phyloP scores from a whole-genome alignment of 1,140 invertebrate species.

The Drosophila ohnishii region DNA sequence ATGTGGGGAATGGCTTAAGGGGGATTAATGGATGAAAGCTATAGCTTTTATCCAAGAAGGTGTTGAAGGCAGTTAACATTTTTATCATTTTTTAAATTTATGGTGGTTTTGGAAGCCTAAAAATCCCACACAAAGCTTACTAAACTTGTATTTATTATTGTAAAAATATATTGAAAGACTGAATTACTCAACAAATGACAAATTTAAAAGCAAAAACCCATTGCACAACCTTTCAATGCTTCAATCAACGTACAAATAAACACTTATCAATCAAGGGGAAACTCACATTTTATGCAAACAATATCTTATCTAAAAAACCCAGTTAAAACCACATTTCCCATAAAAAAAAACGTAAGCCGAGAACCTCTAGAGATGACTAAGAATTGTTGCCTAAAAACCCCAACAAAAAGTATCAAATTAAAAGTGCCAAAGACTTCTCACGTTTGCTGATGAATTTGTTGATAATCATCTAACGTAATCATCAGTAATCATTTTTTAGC shows the following conservation, averaged over 20 bases:
- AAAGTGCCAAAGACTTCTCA: slow-evolving; percentile 13
- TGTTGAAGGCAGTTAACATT: background rate
- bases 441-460: slow-evolving; percentile 16
- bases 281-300: slow-evolving; percentile 70
- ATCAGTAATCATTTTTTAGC: slow-evolving; percentile 29
- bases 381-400: slow-evolving; percentile 3
- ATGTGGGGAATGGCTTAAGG: background rate
- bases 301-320: slow-evolving; percentile 39
- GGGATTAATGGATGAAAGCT: slow-evolving; percentile 3
- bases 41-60: background rate
- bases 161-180: background rate
- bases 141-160: background rate
- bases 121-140: background rate
- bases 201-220: background rate
- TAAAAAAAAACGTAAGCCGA: slow-evolving; percentile 7
- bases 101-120: background rate
- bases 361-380: slow-evolving; percentile 44
- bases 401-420: slow-evolving; percentile 3
- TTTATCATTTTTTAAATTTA: background rate
- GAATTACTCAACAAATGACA: slow-evolving; percentile 1
- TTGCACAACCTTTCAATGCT: background rate
- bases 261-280: slow-evolving; percentile 34
- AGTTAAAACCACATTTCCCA: slow-evolving; percentile 9
- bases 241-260: slow-evolving; percentile 21
- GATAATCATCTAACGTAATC: slow-evolving; percentile 36